These are phyloP conservation scores for Okamejei kenojei DNA, from an alignment of 2,797 vertebrate species.

Conservation along the genomic window DNA sequence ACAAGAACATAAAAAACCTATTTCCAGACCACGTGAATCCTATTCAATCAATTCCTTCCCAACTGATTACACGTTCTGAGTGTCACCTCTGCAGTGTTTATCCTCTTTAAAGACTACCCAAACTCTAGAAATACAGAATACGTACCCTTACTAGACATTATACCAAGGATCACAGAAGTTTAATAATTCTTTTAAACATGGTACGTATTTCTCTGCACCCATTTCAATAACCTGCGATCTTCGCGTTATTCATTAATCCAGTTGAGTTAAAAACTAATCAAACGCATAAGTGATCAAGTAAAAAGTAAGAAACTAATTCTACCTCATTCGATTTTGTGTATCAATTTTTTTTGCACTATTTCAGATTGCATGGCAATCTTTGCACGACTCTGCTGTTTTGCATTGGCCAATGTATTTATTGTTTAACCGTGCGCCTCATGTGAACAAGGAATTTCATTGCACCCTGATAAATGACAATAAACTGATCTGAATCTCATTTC, in stretches of 20 bases:
- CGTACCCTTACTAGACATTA: not conserved
- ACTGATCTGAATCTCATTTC: not conserved
- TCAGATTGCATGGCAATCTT: no score
- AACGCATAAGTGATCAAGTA: not conserved
- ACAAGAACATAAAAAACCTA: not conserved
- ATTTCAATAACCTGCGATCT: not conserved
- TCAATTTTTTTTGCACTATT: no score
- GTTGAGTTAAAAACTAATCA: not conserved
- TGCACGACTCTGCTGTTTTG: no score
- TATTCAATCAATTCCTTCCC: not conserved
- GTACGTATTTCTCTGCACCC: not conserved
- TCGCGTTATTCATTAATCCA: not conserved
- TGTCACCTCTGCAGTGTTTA: not conserved
- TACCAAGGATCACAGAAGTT: not conserved
- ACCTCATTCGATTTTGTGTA: no score
- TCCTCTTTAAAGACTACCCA: not conserved
- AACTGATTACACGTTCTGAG: not conserved
- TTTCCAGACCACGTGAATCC: not conserved
- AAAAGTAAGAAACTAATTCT: not conserved
- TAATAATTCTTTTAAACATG: not conserved
- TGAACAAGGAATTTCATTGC: no score
- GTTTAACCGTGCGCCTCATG: no score
- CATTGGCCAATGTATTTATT: no score
- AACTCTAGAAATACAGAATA: not conserved
- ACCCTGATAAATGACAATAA: no score